phyloP scores from a whole-genome alignment of 2,888 invertebrate species.

The Drosophila pullipes region DNA sequence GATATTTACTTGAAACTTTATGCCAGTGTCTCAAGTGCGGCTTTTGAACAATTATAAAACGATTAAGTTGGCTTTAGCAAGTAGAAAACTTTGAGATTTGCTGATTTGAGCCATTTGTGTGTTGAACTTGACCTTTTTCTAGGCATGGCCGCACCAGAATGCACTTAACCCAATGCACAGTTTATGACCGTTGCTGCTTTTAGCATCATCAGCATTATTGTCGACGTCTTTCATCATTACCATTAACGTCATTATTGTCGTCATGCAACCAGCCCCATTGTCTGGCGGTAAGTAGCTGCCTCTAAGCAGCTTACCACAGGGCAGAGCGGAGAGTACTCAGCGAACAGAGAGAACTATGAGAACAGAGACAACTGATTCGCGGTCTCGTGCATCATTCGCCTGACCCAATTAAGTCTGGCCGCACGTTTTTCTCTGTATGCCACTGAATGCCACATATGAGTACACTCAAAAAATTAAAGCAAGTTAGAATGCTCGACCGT shows the following conservation, averaged over 20 bases:
- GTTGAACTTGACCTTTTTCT: slow-evolving; percentile 66
- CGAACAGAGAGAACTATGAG: not conserved
- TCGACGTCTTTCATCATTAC: slow-evolving; percentile 43
- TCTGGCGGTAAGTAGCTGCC: slow-evolving; percentile 51
- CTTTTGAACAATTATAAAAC: slow-evolving; percentile 50
- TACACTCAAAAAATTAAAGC: not conserved
- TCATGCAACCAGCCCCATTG: slow-evolving; percentile 37
- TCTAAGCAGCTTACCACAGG: slow-evolving; percentile 64
- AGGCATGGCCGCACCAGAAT: slow-evolving; percentile 25
- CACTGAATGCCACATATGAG: slow-evolving; percentile 4
- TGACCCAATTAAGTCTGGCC: slow-evolving; percentile 50
- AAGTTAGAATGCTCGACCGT: not conserved
- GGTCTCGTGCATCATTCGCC: slow-evolving; percentile 58
- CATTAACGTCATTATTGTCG: slow-evolving; percentile 38
- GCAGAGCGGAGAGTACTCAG: slow-evolving; percentile 2
- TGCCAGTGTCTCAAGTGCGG: slow-evolving; percentile 34
- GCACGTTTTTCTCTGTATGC: slow-evolving; percentile 36
- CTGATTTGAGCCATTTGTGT: slow-evolving; percentile 36
- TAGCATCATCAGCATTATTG: slow-evolving; percentile 31
- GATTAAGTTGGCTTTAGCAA: slow-evolving; percentile 25
- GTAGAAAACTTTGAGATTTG: slow-evolving; percentile 18
- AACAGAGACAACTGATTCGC: slow-evolving; percentile 20
- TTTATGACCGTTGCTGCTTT: slow-evolving; percentile 27
- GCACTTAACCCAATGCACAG: slow-evolving; percentile 51
- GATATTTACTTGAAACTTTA: slow-evolving; percentile 1